phyloP scores from a whole-genome alignment of 2,113 vertebrate genomes.

The Channa argus region DNA sequence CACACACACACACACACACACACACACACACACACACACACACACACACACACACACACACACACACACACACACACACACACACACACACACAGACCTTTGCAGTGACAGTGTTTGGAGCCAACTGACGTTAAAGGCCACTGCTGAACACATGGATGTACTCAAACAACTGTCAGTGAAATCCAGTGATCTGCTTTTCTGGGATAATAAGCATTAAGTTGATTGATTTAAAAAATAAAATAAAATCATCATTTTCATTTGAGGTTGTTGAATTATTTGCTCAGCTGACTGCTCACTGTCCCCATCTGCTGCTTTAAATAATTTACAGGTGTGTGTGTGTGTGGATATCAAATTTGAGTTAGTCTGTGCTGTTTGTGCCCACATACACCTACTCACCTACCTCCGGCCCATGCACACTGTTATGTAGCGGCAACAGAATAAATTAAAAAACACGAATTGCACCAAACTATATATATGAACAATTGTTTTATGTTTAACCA shows the following conservation, averaged over 20 bases:
- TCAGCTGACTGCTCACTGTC: conserved; percentile 28
- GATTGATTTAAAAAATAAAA: conserved; percentile 55
- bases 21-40: conserved; percentile 34
- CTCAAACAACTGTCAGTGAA: conserved; percentile 58
- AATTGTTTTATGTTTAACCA: too few relatives aligned
- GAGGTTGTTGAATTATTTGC: conserved; percentile 42
- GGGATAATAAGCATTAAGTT: conserved; percentile 67
- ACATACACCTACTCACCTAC: conserved; percentile 45
- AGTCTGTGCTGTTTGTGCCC: conserved; percentile 27
- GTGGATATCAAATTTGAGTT: conserved; percentile 22
- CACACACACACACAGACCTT: conserved; percentile 65
- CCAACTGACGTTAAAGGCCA: conserved; percentile 67
- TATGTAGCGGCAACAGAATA: not conserved
- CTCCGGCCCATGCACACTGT: conserved; percentile 31
- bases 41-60: conserved; percentile 31
- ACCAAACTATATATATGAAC: not conserved
- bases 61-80: conserved; percentile 32
- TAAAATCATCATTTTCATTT: conserved; percentile 14
- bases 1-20: conserved; percentile 31
- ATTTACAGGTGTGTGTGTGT: conserved; percentile 71
- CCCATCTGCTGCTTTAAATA: conserved; percentile 73
- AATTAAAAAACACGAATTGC: not conserved
- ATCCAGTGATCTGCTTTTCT: conserved; percentile 66
- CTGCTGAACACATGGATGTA: conserved; percentile 59
- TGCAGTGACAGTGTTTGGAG: conserved; percentile 60